These are phyloP conservation scores for Speoplatyrhinus poulsoni DNA, from an alignment of 2,113 vertebrate genomes.

Conservation along the genomic window DNA sequence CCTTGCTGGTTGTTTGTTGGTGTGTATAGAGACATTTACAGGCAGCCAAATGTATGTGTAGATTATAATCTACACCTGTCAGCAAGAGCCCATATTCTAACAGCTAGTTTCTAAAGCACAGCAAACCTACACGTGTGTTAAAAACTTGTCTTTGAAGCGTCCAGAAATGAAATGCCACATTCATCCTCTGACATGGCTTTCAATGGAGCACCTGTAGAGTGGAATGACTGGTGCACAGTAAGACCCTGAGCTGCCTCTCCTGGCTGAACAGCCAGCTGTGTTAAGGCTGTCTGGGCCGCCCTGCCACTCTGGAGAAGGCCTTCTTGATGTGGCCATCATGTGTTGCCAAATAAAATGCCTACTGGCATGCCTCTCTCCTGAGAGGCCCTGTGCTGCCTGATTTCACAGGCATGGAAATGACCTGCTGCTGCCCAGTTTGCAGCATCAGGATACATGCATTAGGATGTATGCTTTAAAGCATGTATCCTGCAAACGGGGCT, in stretches of 20 bases:
- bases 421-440: constrained; percentile 22
- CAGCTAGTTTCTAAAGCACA: constrained; percentile 5
- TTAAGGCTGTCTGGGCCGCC: constrained; percentile 40
- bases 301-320: constrained; percentile 36
- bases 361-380: constrained; percentile 49
- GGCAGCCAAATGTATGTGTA: too few relatives aligned
- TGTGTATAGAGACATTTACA: too few relatives aligned
- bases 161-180: constrained; percentile 17
- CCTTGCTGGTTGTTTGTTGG: too few relatives aligned
- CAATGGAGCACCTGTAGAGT: constrained; percentile 58
- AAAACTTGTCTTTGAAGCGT: constrained; percentile 29
- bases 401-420: constrained; percentile 49
- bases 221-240: constrained; percentile 54
- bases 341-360: constrained; percentile 54
- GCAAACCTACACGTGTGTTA: neutral
- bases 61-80: too few relatives aligned
- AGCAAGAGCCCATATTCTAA: neutral
- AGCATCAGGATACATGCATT: constrained; percentile 6
- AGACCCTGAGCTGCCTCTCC: constrained; percentile 29
- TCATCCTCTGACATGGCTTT: constrained; percentile 44
- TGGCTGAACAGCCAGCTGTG: constrained; percentile 34
- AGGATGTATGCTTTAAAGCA: constrained; percentile 28
- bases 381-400: constrained; percentile 18
- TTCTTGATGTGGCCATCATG: constrained; percentile 59
- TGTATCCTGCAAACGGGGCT: neutral